Percentiles rank a stretch among this genome's conserved stretches.
phyloP scores from a whole-genome alignment of 2,797 vertebrate genomes.

The Thaleichthys pacificus region DNA sequence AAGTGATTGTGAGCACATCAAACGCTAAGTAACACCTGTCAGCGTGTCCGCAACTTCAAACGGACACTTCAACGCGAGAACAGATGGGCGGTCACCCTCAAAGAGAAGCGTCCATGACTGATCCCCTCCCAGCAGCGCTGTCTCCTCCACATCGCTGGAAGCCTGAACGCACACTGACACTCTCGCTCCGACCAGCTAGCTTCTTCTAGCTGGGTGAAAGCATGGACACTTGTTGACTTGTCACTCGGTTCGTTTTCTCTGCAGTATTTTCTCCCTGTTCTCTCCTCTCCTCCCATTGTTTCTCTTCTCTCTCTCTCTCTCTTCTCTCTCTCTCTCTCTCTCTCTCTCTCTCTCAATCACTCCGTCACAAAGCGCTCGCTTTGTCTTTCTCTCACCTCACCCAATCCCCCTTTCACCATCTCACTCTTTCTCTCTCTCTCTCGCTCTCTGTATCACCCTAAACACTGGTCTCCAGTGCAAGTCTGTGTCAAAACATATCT shows the following conservation, averaged over 20 bases:
- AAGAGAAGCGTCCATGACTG: conserved; percentile 8
- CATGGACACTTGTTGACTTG: background rate
- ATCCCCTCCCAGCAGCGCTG: background rate
- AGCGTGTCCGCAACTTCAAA: conserved; percentile 1
- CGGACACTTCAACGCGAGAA: conserved; percentile 3
- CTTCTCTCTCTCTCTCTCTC: conserved; percentile 12
- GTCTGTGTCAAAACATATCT: too few species aligned
- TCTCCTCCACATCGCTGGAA: background rate
- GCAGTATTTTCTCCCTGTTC: too few species aligned
- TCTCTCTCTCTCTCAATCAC: conserved; percentile 15
- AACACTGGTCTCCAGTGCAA: too few species aligned
- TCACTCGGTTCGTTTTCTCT: background rate
- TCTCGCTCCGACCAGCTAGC: background rate
- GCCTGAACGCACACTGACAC: background rate
- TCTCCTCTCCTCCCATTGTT: too few species aligned
- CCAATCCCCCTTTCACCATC: background rate
- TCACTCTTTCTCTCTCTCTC: background rate
- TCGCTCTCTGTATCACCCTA: background rate
- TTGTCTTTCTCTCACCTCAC: conserved; percentile 15
- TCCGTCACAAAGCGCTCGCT: background rate
- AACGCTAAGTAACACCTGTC: conserved; percentile 28
- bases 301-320: conserved; percentile 17
- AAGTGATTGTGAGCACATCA: background rate
- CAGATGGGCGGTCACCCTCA: conserved; percentile 4
- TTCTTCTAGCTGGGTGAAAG: conserved; percentile 10